These are phyloP conservation scores for Antheraea pernyi DNA, from an alignment of 1,140 invertebrate species.

Conservation along the genomic window DNA sequence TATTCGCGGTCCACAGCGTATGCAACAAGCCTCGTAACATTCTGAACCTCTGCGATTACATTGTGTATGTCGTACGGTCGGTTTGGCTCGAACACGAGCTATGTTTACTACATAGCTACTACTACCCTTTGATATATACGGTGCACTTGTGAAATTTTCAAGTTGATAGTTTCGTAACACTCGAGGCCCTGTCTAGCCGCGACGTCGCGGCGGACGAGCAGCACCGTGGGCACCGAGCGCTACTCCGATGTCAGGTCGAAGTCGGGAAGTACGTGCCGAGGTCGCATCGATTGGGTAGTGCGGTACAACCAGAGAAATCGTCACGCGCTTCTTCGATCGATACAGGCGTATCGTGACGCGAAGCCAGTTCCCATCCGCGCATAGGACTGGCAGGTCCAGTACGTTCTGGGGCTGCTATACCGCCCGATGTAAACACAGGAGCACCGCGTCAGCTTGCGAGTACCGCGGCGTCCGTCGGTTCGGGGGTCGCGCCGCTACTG, in stretches of 20 bases:
- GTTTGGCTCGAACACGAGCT: too few relatives aligned
- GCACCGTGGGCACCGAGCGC: too few relatives aligned
- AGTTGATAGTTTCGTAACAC: too few relatives aligned
- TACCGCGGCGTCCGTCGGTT: not conserved
- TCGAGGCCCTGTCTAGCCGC: too few relatives aligned
- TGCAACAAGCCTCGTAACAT: too few relatives aligned
- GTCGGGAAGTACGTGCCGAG: not conserved
- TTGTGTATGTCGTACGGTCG: too few relatives aligned
- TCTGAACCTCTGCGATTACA: too few relatives aligned
- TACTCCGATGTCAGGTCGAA: not conserved
- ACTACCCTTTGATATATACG: too few relatives aligned
- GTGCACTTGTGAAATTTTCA: too few relatives aligned
- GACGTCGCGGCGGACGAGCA: not conserved
- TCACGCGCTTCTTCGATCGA: not conserved
- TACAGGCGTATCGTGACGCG: not conserved
- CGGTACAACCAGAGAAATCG: not conserved
- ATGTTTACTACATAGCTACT: too few relatives aligned
- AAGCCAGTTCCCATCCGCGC: not conserved
- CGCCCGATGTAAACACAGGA: not conserved
- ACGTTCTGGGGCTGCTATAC: not conserved
- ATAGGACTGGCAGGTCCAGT: not conserved
- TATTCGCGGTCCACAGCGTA: too few relatives aligned
- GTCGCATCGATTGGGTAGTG: not conserved
- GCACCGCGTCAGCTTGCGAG: too few relatives aligned
- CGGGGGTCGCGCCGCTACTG: constrained; percentile 6